Evolutionary conservation across 2,888 invertebrate species (phyloP).

Genomic region (Agapostemon virescens): DNA sequence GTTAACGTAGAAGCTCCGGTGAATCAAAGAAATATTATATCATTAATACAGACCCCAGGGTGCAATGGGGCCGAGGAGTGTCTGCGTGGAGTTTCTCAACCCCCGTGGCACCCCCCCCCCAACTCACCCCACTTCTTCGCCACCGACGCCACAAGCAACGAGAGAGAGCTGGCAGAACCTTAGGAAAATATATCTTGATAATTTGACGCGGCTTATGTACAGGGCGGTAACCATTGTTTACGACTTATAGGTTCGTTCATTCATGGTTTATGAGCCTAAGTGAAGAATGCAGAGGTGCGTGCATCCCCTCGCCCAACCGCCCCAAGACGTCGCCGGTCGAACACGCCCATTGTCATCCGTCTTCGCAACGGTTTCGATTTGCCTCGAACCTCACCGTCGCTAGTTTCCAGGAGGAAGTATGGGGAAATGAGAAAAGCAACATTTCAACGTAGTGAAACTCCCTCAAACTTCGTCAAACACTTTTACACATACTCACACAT

Average conservation of each 20-base stretch:
- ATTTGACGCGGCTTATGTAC: slow-evolving; percentile 74
- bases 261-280: slow-evolving; percentile 59
- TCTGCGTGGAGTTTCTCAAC: slow-evolving; percentile 52
- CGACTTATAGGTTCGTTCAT: slow-evolving; percentile 69
- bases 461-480: too few relatives aligned
- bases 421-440: too few relatives aligned
- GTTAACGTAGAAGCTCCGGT: slow-evolving; percentile 72
- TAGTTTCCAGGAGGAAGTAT: too few relatives aligned
- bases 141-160: slow-evolving; percentile 5
- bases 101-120: slow-evolving; percentile 16
- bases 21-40: slow-evolving; percentile 79
- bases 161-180: slow-evolving; percentile 54
- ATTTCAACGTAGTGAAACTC: too few relatives aligned
- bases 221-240: slow-evolving; percentile 75
- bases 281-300: slow-evolving; percentile 63
- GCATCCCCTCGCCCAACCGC: too few relatives aligned
- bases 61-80: slow-evolving; percentile 68
- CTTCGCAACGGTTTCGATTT: background rate
- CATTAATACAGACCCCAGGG: slow-evolving; percentile 76
- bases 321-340: background rate
- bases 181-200: slow-evolving; percentile 73
- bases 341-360: background rate
- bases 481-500: background rate
- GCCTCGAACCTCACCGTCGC: too few relatives aligned
- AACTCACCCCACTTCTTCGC: background rate